Evolutionary conservation across 2,113 vertebrate species (phyloP).

Genomic region (Progne subis): DNA sequence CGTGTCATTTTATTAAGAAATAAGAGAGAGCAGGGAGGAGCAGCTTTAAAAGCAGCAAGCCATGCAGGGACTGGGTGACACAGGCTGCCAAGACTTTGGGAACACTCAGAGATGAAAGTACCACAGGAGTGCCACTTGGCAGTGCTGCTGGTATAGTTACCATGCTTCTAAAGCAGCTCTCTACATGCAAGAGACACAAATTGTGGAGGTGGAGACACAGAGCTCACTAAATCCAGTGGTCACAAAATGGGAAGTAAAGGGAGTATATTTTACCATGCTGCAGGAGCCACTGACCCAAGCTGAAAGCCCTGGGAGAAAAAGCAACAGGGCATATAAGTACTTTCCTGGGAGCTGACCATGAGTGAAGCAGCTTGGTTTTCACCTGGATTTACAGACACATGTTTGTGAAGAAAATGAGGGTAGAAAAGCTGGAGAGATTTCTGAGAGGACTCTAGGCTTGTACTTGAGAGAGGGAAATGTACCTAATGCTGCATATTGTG

Average conservation of each 20-base stretch:
- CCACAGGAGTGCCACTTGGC: not conserved
- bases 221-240: not conserved
- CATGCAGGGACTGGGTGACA: accelerated
- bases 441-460: not conserved
- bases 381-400: not conserved
- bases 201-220: not conserved
- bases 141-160: not conserved
- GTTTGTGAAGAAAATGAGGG: not conserved
- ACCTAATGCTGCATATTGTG: not conserved
- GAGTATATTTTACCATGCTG: not conserved
- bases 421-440: not conserved
- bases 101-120: not conserved
- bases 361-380: not conserved
- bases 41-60: not conserved
- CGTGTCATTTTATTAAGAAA: not conserved
- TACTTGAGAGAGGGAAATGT: not conserved
- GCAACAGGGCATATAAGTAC: not conserved
- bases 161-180: not conserved
- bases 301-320: not conserved
- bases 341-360: not conserved
- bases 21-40: not conserved
- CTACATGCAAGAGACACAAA: not conserved
- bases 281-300: not conserved
- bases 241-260: not conserved
- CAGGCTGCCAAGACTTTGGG: not conserved